Conservation (phyloP, 2,888 invertebrate species). For the Neelides folsomi region DNA sequence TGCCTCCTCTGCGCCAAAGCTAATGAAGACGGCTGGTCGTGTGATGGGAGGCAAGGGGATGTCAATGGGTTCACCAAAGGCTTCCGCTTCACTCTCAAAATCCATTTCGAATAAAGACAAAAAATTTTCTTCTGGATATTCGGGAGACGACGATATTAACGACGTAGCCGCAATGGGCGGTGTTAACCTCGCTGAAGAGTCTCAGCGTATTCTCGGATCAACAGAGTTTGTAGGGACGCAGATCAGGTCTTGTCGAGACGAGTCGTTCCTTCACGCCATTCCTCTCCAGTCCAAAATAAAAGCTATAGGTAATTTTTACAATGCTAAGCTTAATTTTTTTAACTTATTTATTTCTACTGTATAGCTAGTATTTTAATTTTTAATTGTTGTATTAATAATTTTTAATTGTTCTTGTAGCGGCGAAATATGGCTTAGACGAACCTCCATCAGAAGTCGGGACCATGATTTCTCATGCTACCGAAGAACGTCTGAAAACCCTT, state of each 20-base stretch:
- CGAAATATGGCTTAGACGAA: constrained; percentile 64
- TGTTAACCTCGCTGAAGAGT: constrained; percentile 91
- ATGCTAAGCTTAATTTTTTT: too few relatives aligned
- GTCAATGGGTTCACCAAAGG: too few relatives aligned
- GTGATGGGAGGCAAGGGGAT: too few relatives aligned
- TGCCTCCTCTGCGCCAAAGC: background rate
- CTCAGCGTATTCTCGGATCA: constrained; percentile 80
- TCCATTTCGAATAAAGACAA: too few relatives aligned
- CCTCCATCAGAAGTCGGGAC: constrained; percentile 76
- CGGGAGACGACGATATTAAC: constrained; percentile 90
- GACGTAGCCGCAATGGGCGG: constrained; percentile 99
- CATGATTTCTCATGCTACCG: constrained; percentile 81
- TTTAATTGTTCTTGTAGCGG: constrained; percentile 39
- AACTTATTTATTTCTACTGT: background rate
- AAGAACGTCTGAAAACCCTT: constrained; percentile 79
- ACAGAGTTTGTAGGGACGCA: constrained; percentile 81
- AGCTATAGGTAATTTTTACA: constrained; percentile 20
- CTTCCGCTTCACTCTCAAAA: too few relatives aligned
- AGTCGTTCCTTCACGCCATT: constrained; percentile 65
- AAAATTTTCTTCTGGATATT: constrained; percentile 38
- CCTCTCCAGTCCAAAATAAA: constrained; percentile 37
- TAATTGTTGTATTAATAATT: background rate
- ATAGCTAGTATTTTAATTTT: background rate
- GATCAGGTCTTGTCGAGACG: constrained; percentile 83
- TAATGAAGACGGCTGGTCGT: background rate